Conservation (phyloP, 2,797 vertebrate species). For the Xyrichtys novacula region DNA sequence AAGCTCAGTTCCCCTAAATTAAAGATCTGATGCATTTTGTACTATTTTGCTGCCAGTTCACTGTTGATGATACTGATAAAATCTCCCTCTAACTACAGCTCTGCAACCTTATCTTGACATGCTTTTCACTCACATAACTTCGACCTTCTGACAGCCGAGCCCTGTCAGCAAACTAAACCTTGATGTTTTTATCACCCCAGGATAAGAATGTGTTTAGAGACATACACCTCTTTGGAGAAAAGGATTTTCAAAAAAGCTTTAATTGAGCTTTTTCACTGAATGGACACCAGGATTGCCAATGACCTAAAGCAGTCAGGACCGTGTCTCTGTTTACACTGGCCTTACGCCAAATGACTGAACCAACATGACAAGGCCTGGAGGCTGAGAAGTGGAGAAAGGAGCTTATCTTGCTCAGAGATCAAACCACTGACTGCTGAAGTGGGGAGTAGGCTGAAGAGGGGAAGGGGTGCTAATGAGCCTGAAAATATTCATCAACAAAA, state of each 20-base stretch:
- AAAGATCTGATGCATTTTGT: constrained; percentile 18
- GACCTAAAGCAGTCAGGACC: constrained; percentile 70
- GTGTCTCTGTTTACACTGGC: constrained; percentile 73
- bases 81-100: constrained; percentile 5
- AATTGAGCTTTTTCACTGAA: constrained; percentile 63
- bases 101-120: constrained; percentile 35
- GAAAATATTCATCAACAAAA: constrained; percentile 70
- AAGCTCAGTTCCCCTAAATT: constrained; percentile 7
- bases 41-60: constrained; percentile 28
- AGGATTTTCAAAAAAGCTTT: constrained; percentile 52
- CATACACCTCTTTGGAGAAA: constrained; percentile 59
- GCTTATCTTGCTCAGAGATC: constrained; percentile 70
- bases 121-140: constrained; percentile 21
- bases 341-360: constrained; percentile 70
- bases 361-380: constrained; percentile 69
- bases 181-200: constrained; percentile 48
- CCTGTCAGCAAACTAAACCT: constrained; percentile 48
- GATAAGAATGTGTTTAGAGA: constrained; percentile 60
- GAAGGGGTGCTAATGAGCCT: constrained; percentile 74
- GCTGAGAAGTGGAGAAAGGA: constrained; percentile 61
- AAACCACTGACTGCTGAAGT: constrained; percentile 57
- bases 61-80: constrained; percentile 31
- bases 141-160: constrained; percentile 41
- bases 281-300: constrained; percentile 60
- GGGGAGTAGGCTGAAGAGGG: constrained; percentile 35